These are phyloP conservation scores for Orbicella faveolata DNA, from an alignment of 64 coral and sea anemone genomes.

Conservation along the genomic window DNA sequence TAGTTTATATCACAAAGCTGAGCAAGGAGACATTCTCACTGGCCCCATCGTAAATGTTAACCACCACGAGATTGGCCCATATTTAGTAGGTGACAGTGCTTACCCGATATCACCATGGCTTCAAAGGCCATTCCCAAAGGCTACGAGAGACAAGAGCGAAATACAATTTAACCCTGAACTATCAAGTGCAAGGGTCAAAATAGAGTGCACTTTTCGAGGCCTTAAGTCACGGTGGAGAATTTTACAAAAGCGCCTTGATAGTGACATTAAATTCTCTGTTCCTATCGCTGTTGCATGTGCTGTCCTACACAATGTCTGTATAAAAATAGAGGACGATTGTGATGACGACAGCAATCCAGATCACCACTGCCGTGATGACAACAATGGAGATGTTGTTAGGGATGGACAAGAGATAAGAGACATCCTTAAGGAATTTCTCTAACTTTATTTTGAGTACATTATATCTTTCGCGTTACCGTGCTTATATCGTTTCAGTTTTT, in stretches of 20 bases:
- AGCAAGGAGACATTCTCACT: slow-evolving; percentile 48
- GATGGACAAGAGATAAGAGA: slow-evolving; percentile 61
- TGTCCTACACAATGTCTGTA: slow-evolving; percentile 46
- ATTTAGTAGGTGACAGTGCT: neutral
- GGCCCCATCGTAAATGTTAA: slow-evolving; percentile 14
- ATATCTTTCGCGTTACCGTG: neutral
- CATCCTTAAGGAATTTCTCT: slow-evolving; percentile 50
- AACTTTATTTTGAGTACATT: neutral
- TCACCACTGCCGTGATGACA: slow-evolving; percentile 16
- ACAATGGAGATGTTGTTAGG: slow-evolving; percentile 26
- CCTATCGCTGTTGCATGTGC: slow-evolving; percentile 27
- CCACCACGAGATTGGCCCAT: slow-evolving; percentile 18
- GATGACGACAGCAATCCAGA: slow-evolving; percentile 42
- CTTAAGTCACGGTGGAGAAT: slow-evolving; percentile 69
- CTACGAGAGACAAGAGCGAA: slow-evolving; percentile 22
- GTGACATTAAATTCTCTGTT: slow-evolving; percentile 15
- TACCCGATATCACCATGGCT: slow-evolving; percentile 43
- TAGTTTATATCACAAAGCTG: slow-evolving; percentile 26
- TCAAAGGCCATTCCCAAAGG: slow-evolving; percentile 58
- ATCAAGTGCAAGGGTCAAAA: slow-evolving; percentile 49
- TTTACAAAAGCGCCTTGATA: slow-evolving; percentile 17
- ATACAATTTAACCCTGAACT: slow-evolving; percentile 36
- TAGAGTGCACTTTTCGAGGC: slow-evolving; percentile 51
- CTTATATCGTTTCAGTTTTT: neutral
- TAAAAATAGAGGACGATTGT: slow-evolving; percentile 44